phyloP scores from a whole-genome alignment of 2,888 invertebrate genomes.

The Xestia c-nigrum region DNA sequence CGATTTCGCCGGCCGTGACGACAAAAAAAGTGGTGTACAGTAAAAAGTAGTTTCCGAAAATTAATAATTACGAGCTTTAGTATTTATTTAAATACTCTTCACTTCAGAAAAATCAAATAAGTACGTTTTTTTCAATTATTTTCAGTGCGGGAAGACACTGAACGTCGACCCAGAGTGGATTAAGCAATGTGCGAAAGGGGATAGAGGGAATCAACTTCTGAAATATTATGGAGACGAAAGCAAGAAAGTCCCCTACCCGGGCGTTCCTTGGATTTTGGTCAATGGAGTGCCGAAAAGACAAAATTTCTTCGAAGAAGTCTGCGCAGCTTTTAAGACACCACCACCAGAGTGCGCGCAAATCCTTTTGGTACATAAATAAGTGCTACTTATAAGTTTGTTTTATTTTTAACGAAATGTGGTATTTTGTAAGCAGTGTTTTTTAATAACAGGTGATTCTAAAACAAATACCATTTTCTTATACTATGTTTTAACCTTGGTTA shows the following conservation, averaged over 20 bases:
- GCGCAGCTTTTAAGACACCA: slow-evolving; percentile 71
- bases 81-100: background rate
- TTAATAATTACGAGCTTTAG: too few species aligned
- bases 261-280: slow-evolving; percentile 74
- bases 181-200: slow-evolving; percentile 75
- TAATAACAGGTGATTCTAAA: too few species aligned
- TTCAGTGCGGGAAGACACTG: slow-evolving; percentile 75
- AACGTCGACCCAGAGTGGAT: slow-evolving; percentile 69
- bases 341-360: slow-evolving; percentile 68
- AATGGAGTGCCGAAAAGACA: slow-evolving; percentile 69
- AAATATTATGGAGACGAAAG: slow-evolving; percentile 73
- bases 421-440: background rate
- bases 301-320: slow-evolving; percentile 72
- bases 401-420: background rate
- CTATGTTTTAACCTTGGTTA: too few species aligned
- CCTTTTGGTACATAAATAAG: slow-evolving; percentile 16
- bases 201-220: slow-evolving; percentile 69
- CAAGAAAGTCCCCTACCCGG: slow-evolving; percentile 62
- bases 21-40: background rate
- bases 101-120: background rate
- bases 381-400: background rate
- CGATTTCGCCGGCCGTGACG: too few species aligned
- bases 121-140: slow-evolving; percentile 33
- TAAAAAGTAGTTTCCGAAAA: background rate
- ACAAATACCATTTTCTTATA: too few species aligned